Evolutionary conservation across 1,140 invertebrate genomes (phyloP), one percentile per base, ranked within the genome.

Genomic region (Tetragonula clypearis): DNA sequence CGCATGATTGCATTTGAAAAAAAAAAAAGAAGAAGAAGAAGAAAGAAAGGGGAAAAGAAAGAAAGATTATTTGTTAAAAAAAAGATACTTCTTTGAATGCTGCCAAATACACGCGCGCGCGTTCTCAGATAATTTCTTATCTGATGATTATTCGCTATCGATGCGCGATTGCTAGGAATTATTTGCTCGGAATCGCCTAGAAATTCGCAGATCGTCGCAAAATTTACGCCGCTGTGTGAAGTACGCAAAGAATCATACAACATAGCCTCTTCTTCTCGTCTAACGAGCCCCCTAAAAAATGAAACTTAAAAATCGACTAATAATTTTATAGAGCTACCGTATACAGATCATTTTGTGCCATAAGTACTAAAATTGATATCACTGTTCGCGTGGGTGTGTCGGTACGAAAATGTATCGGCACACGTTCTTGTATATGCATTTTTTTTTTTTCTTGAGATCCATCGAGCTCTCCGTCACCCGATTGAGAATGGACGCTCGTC

Each of bases 311-410:
- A 53, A 1, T 81, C 19, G 79, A 26, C 79, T 68, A 15, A 62
- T 35, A 85, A 85, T 79, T 30, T 85, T 79, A 74, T 69, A 73
- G 41, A 85, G 21, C 68, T 85, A 85, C 83, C 79, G 79, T 85
- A 82, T 82, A 85, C 78, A 75, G 53, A 83, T 73, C 58, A 72
- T 83, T 85, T 86, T 86, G 85, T 86, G 85, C 85, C 81, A 78
- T 79, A 83, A 69, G 75, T 86, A 86, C 74, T 83, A 83, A 86
- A 79, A 86, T 77, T 60, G 66, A 86, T 86, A 86, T 86, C 85
- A 86, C 81, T 53, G 62, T 83, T 74, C 79, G 35, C 62, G 60
- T 55, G 8, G 8, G 8, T 30, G 30, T 17, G 30, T 17, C 55
- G 30, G 71, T 85, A 82, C 73, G 84, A 85, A 82, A 85, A 85